Evolutionary conservation across 2,888 invertebrate genomes (phyloP), one percentile per base, ranked within the genome.

Genomic region (Troides helena): DNA sequence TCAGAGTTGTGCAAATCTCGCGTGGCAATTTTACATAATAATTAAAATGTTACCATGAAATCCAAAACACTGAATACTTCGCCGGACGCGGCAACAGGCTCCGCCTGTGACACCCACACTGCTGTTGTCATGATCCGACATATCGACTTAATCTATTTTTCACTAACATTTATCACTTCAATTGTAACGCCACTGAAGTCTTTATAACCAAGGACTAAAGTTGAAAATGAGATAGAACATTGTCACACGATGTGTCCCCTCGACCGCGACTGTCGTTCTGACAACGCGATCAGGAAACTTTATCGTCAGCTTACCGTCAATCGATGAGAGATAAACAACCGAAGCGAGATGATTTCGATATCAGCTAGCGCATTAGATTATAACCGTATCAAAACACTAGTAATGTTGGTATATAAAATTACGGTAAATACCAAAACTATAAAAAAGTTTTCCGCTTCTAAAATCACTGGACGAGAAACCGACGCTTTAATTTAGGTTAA

Each of bases 31-130:
- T 64, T 18, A 53, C 66, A 68, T 74, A 74, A 74, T 77, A 77
- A 78, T 78, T 74, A 73, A 39, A 75, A 71, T 72, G 77, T 85
- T 88, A 92, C 92, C 92, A 80, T 88, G 83, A 80, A 91, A 87
- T 82, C 91, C 91, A 75, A 92, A 92, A 80, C 92, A 92, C 85
- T 90, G 91, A 89, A 92, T 92, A 77, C 85, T 90, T 61, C 90
- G 79, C 74, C 92, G 91, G 85, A 88, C 86, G 80, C 90, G 90
- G 77, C 92, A 92, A 77, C 92, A 92, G 58, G 87, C 84, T 76
- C 88, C 85, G 71, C 74, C 81, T 72, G 80, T 83, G 75, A 86
- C 85, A 77, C 85, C 87, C 72, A 86, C 79, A 85, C 89, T 90
- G 77, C 80, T 86, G 78, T 80, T 85, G 83, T 92, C 92, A 76